A percentile compares a stretch with the other conserved stretches of the same genome.
These are phyloP conservation scores for Nyctalus aviator DNA, from an alignment of 2,797 vertebrate genomes.

Conservation along the genomic window DNA sequence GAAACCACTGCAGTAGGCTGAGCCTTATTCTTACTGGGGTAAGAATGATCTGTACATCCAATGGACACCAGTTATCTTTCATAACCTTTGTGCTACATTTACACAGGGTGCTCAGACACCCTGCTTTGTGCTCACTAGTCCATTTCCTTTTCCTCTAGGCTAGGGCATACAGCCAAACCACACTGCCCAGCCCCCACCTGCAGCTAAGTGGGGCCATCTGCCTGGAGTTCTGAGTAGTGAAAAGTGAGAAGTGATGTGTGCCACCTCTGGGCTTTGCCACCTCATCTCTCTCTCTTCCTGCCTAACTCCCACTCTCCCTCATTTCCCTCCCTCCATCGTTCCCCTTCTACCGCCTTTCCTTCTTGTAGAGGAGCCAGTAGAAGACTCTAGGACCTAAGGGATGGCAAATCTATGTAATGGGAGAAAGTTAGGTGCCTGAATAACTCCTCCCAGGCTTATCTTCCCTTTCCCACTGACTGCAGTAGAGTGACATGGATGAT, in stretches of 20 bases:
- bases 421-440: background rate
- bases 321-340: background rate
- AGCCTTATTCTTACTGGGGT: background rate
- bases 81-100: background rate
- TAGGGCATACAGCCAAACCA: background rate
- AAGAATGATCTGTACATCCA: background rate
- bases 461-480: background rate
- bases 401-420: background rate
- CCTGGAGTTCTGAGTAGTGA: background rate
- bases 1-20: background rate
- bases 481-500: background rate
- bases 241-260: conserved; percentile 40
- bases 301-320: background rate
- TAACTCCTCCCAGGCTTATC: background rate
- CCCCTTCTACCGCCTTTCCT: background rate
- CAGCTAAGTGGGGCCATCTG: background rate
- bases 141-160: conserved; percentile 44
- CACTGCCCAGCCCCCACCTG: background rate
- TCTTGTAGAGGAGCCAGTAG: background rate
- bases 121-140: background rate
- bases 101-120: background rate
- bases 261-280: background rate
- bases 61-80: background rate
- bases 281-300: background rate
- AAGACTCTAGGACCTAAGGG: background rate